phyloP scores from a whole-genome alignment of 2,797 vertebrate genomes.

The Rhabdophis nuchalis region DNA sequence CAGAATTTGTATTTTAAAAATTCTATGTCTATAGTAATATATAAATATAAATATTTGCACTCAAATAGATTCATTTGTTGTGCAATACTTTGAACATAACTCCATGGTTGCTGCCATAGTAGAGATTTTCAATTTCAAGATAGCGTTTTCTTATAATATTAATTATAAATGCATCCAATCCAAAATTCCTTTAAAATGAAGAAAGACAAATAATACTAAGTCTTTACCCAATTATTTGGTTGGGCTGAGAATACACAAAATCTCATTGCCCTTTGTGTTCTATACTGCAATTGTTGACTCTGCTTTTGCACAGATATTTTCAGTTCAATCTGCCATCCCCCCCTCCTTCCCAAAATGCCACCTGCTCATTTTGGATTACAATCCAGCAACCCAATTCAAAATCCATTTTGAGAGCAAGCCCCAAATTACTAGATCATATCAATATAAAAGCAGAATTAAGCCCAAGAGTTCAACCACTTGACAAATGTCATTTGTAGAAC shows the following conservation, averaged over 20 bases:
- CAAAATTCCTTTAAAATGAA: neutral
- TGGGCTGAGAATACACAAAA: neutral
- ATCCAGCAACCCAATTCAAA: neutral
- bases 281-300: neutral
- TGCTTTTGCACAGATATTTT: neutral
- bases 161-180: neutral
- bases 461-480: neutral
- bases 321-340: neutral
- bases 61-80: neutral
- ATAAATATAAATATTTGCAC: neutral
- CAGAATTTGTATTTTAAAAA: conserved; percentile 5
- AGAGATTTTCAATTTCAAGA: neutral
- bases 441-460: neutral
- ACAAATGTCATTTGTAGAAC: neutral
- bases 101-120: neutral
- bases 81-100: neutral
- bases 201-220: neutral
- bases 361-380: neutral
- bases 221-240: neutral
- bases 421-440: neutral
- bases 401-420: neutral
- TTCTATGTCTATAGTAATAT: neutral
- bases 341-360: neutral
- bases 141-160: neutral
- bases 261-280: neutral